These are phyloP conservation scores for Chloroceryle aenea DNA, from an alignment of 2,113 vertebrate genomes.

Conservation along the genomic window DNA sequence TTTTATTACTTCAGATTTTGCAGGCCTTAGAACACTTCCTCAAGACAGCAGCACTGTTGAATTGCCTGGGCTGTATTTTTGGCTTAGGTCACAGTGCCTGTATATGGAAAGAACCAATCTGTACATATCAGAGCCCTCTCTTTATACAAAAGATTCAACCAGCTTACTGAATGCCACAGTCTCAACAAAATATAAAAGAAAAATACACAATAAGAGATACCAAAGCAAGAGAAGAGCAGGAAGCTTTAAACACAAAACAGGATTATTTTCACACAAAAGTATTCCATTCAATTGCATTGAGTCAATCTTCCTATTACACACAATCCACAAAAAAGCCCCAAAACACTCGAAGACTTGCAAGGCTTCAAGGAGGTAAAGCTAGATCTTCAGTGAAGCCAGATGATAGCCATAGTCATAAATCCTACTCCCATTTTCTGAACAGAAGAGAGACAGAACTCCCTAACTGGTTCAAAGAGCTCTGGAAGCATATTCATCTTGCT, in stretches of 20 bases:
- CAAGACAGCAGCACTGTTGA: background rate
- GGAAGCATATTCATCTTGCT: background rate
- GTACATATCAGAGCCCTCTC: background rate
- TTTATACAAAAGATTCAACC: background rate
- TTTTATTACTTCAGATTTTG: background rate
- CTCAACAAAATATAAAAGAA: background rate
- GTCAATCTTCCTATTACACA: background rate
- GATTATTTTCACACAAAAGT: slow-evolving; percentile 16
- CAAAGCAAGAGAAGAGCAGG: background rate
- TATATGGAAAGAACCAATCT: background rate
- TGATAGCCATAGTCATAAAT: background rate
- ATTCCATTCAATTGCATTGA: background rate
- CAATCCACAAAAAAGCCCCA: background rate
- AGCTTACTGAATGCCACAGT: background rate
- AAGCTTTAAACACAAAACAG: slow-evolving; percentile 41
- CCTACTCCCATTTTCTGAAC: background rate
- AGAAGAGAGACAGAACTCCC: background rate
- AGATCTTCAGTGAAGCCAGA: background rate
- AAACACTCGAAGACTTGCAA: background rate
- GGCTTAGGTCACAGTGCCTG: background rate
- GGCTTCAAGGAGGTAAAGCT: background rate
- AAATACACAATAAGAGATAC: background rate
- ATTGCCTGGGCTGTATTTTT: background rate
- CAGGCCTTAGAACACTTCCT: background rate
- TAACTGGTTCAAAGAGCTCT: background rate